Base-by-base conservation (phyloP, 2,797 vertebrate species). In the Huso huso region DNA sequence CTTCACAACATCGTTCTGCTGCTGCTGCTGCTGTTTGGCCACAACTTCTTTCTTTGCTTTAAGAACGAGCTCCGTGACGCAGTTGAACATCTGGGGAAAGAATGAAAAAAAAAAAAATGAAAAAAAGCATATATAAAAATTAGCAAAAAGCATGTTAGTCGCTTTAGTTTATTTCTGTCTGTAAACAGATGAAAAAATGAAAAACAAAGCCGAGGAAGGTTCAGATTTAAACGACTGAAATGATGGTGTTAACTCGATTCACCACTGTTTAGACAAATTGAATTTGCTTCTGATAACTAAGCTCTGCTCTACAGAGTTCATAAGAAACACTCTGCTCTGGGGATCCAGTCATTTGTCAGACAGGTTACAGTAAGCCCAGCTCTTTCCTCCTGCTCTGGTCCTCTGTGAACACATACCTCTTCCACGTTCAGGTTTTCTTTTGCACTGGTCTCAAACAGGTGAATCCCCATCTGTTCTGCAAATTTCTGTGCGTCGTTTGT, bases 361-460 rank as follows among this genome's bases (percentile, higher is more conserved):
- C 51, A 8, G 51, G 51, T 8, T 12, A 3, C 51, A 53, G 51
- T 1, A 53, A 53, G 51, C 12, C 51, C 51, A 12, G 51, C 51
- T 12, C 51, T 37, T n/a, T 13, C 9, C 0, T 10, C 12, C 55
- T 6, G 6, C 55, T n/a, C 55, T 7, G 8, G 7, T 18, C 49
- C 68, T 62, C 62, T 55, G 52, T 76, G 0, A 1, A 53, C 6
- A 11, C 55, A 67, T 83, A 98, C 96, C 95, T 99, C 96, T 83
- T 99, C 96, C 69, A 99, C 96, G 0, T 98, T 97, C 82, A 97
- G 78, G 68, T 99, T 99, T 86, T 99, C 96, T 88, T 99, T 99
- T 73, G 97, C 97, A 48, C 96, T 99, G 63, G 97, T 99, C 87
- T 99, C 97, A 71, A 98, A 99, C 82, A 99, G 84, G 71, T 91